phyloP scores from a whole-genome alignment of 2,797 vertebrate species.

The Microctenopoma steveboyesi region DNA sequence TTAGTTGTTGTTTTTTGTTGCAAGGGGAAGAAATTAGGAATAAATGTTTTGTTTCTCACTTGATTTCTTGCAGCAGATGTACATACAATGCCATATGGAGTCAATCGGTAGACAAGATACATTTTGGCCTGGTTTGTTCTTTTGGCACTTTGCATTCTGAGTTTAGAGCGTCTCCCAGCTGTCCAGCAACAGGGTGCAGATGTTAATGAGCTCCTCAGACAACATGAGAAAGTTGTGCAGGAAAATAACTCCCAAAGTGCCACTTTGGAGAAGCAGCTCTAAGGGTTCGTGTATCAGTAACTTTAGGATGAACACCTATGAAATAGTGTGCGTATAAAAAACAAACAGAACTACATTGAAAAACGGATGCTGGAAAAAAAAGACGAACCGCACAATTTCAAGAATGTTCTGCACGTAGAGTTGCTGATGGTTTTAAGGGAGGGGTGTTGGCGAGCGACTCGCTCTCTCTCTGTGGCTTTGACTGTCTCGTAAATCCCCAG shows the following conservation, averaged over 20 bases:
- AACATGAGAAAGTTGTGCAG: constrained; percentile 19
- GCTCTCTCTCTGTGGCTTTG: constrained; percentile 48
- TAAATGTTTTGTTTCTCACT: constrained; percentile 53
- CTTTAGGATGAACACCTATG: background rate
- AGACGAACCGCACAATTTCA: constrained; percentile 70
- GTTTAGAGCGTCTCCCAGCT: constrained; percentile 60
- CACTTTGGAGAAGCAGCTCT: constrained; percentile 1
- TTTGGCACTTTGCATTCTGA: constrained; percentile 35
- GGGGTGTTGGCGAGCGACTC: constrained; percentile 32
- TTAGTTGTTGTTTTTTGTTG: constrained; percentile 9
- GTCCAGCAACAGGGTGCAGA: constrained; percentile 53
- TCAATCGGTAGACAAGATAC: constrained; percentile 40
- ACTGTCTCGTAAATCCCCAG: constrained; percentile 68
- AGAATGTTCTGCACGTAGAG: constrained; percentile 65
- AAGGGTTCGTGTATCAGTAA: constrained; percentile 12
- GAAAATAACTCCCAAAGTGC: constrained; percentile 23
- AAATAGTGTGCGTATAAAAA: background rate
- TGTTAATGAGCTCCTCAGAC: constrained; percentile 59
- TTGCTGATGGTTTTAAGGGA: constrained; percentile 34
- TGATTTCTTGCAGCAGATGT: constrained; percentile 62
- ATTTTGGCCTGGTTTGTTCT: constrained; percentile 58
- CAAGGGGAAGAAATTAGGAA: constrained; percentile 20
- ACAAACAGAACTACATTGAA: background rate
- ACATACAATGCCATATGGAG: constrained; percentile 56
- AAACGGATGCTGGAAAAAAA: constrained; percentile 23